Evolutionary conservation across 2,888 invertebrate species (phyloP).

Genomic region (Ommatoiulus sabulosus): DNA sequence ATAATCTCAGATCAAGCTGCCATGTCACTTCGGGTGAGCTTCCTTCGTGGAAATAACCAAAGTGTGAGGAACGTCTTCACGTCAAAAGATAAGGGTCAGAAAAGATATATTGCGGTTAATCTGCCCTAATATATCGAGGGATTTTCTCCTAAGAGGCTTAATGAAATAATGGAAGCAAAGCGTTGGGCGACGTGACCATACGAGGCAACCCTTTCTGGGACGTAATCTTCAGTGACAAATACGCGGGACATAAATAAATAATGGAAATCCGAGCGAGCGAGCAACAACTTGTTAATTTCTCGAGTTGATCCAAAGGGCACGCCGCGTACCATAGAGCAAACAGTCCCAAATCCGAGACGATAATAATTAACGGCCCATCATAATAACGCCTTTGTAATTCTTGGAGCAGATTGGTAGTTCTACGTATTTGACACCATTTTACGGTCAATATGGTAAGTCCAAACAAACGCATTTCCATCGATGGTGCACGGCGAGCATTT

Average conservation of each 20-base stretch:
- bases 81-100: conserved; percentile 48
- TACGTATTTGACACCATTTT: not conserved
- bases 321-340: not conserved
- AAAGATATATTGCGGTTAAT: conserved; percentile 2
- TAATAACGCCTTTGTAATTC: conserved; percentile 20
- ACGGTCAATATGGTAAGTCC: not conserved
- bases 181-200: conserved; percentile 20
- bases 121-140: conserved; percentile 42
- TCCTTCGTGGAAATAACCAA: not conserved
- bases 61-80: not conserved
- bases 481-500: not conserved
- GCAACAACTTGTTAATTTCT: not conserved
- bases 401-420: not conserved
- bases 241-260: not conserved
- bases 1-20: conserved; percentile 20
- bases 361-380: not conserved
- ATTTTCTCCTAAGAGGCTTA: conserved; percentile 36
- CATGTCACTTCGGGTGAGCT: not conserved
- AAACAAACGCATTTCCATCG: not conserved
- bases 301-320: not conserved
- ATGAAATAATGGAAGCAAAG: not conserved
- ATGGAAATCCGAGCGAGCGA: not conserved
- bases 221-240: conserved; percentile 18
- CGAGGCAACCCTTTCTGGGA: conserved; percentile 19
- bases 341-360: not conserved